Base-by-base conservation (phyloP, 2,113 vertebrate species). In the Accipiter cooperii region DNA sequence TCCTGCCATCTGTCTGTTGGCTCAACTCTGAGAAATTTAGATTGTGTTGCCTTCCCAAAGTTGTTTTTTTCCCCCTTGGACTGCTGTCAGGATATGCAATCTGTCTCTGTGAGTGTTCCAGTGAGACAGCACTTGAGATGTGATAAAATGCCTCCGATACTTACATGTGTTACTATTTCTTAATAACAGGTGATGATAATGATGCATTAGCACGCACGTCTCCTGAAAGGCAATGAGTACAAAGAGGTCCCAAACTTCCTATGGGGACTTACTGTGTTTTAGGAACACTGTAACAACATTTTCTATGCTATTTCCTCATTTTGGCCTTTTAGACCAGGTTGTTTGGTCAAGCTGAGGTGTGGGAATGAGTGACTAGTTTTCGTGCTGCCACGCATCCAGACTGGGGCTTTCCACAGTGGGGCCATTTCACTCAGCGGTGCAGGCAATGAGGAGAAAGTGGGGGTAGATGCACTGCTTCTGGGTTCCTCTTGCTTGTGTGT, bases 1-100 rank as follows among this genome's bases (percentile, higher is more conserved):
- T 97, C 95, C 85, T 90, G 68, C 96, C 97, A 97, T 97, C 97
- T 97, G 97, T 95, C 95, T 95, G 85, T 93, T 97, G 97, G 97
- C 96, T 94, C 94, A 85, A 89, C 87, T 94, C 79, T 87, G 70
- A 87, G 86, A 93, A 95, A 96, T 97, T 63, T 93, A 90, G 76
- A 96, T 61, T 80, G 77, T 89, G 95, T 77, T 96, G 93, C 96
- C 66, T 95, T 95, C 76, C 91, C 81, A 96, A 92, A 83, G 80
- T 96, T 96, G 87, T 83, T 95, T 92, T 90, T 96, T 76, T 4
- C 55, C 70, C 87, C 85, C 63, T 94, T 97, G 96, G 97, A 84
- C 82, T 90, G 84, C 81, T 96, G 96, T 97, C 93, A 95, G 93
- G 84, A 93, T 90, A 91, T 55, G 94, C 96, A 97, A 93, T 96